Base-by-base conservation (phyloP, 2,113 vertebrate species). In the Mobula birostris region DNA sequence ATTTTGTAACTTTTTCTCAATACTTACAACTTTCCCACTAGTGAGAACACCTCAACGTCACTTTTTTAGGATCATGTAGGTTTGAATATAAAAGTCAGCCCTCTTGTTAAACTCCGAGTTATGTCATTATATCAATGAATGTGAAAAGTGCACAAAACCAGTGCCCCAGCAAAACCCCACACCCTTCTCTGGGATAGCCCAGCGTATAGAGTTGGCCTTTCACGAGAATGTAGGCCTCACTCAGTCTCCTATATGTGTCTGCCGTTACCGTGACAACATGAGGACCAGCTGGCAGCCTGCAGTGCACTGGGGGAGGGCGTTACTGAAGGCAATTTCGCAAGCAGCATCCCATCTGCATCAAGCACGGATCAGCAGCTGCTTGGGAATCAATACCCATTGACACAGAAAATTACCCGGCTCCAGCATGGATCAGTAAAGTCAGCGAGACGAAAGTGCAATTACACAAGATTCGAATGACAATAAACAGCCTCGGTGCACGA, bases 321-420 rank as follows among this genome's bases (percentile, higher is more conserved):
- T 36, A 74, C 48, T 56, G 70, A 72, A 29, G 70, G 91, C 40
- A 70, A 92, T 92, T 72, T 72, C 9, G 1, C 66, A 24, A 56
- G 68, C 91, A 93, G 91, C 36, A 29, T 48, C 32, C 91, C 91
- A 93, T 93, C 91, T 93, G 91, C 6, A 93, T 6, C 40, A 5
- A 1, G 36, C 8, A 1, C 21, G 48, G 36, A 56, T 76, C 5
- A 74, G 36, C 70, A 93, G 68, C 91, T 93, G 91, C 40, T 56
- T 24, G 8, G 27, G 32, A 40, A 74, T 93, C 91, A 27, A 93
- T 93, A 93, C 19, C 36, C 91, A 76, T 93, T 70, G 40, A 74
- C 91, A 76, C 40, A 76, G 70, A 56, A 40, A 72, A 92, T 92
- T 24, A 92, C 17, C 90, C 0, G n/a, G 14, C 63, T 91, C 58